Evolutionary conservation across 1,140 invertebrate genomes (phyloP), one percentile per base, ranked within the genome.

Genomic region (Bemisia tabaci): DNA sequence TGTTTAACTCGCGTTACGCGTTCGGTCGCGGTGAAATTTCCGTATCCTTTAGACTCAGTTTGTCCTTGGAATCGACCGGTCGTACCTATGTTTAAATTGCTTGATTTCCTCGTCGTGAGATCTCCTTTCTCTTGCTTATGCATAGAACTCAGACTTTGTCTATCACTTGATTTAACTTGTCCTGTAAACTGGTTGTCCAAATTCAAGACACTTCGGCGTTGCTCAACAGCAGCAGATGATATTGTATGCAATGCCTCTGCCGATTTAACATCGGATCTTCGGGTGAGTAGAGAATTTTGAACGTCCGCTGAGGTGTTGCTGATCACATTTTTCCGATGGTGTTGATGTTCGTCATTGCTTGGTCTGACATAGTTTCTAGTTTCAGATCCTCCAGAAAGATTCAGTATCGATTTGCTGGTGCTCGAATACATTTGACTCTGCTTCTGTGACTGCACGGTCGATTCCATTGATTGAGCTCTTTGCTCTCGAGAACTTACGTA

Each of bases 181-280:
- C 84, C 84, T 64, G 85, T 83, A 73, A 83, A 86, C 69, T 86
- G 82, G 1, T 85, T 85, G 22, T 86, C 84, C 0, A 91, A 76
- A 74, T 90, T 90, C 0, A 84, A 83, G 24, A 91, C 88, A 63
- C 88, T 91, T 75, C 89, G 90, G 26, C 87, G 80, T 73, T 90
- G 87, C 71, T 87, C 85, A 22, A 88, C 88, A 1, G 87, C 86
- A 0, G 87, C 85, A n/a, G 87, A 88, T 0, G 87, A 86, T 2
- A 85, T 84, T 12, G 83, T 83, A 70, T 87, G 85, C 5, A 85
- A 76, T 5, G 84, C 82, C 74, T 86, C 84, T 1, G 82, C 81
- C 0, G 82, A 82, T 0, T 80, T 77, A 1, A 80, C 75, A 17
- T 81, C 76, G 24, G 84, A 84, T 72, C 88, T 88, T 17, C 89